Evolutionary conservation across 2,888 invertebrate species (phyloP).

Genomic region (Marronus borbonicus): DNA sequence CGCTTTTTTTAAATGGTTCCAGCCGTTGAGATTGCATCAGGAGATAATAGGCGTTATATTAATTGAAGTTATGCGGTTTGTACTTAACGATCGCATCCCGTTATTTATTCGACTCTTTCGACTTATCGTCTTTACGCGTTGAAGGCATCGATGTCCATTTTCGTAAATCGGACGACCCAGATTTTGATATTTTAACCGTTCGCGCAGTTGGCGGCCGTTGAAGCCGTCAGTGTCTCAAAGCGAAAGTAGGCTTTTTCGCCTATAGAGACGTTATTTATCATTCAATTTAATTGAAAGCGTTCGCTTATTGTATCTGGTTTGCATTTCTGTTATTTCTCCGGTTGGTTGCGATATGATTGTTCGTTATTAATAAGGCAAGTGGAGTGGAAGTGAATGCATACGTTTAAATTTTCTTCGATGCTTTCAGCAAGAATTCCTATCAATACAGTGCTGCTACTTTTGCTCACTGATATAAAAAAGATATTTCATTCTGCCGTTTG

Average conservation of each 20-base stretch:
- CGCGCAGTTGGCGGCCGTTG: background rate
- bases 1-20: background rate
- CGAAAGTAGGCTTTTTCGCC: slow-evolving; percentile 42
- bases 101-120: slow-evolving; percentile 1
- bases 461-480: no score
- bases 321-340: slow-evolving; percentile 19
- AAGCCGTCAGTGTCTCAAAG: background rate
- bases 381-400: slow-evolving; percentile 41
- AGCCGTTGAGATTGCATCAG: background rate
- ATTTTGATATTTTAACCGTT: slow-evolving; percentile 10
- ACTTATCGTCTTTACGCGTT: background rate
- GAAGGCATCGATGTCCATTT: slow-evolving; percentile 24
- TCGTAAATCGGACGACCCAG: slow-evolving; percentile 6
- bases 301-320: slow-evolving; percentile 31
- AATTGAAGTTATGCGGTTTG: background rate
- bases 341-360: background rate
- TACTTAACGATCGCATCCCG: background rate
- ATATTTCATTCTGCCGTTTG: background rate
- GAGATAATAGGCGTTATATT: background rate
- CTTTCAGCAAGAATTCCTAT: background rate
- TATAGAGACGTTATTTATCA: slow-evolving; percentile 16
- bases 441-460: background rate
- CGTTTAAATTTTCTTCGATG: slow-evolving; percentile 4
- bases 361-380: slow-evolving; percentile 22
- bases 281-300: slow-evolving; percentile 29